These are phyloP conservation scores for Physella acuta DNA, from an alignment of 1,140 invertebrate genomes.

Conservation along the genomic window DNA sequence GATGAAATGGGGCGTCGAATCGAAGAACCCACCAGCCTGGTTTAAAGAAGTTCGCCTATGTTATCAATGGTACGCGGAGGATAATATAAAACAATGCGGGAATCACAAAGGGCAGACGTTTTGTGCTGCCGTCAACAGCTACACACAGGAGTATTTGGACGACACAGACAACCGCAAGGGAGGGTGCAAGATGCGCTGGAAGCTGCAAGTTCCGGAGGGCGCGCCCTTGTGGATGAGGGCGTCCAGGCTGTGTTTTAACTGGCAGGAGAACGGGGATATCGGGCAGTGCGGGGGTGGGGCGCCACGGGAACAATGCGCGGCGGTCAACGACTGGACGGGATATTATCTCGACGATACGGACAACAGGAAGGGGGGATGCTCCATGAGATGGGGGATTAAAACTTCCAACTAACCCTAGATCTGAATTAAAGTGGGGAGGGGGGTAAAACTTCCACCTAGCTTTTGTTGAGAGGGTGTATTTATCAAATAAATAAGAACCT, in stretches of 20 bases:
- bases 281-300: conserved; percentile 25
- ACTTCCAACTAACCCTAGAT: no score
- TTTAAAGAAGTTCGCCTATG: conserved; percentile 23
- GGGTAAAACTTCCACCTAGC: no score
- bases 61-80: conserved; percentile 28
- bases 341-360: conserved; percentile 32
- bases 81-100: conserved; percentile 25
- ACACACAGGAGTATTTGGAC: conserved; percentile 23
- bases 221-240: conserved; percentile 26
- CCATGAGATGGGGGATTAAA: conserved; percentile 27
- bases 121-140: conserved; percentile 26
- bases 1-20: conserved; percentile 26
- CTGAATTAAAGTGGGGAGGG: no score
- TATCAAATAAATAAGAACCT: no score
- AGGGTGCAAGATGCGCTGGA: conserved; percentile 29
- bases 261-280: conserved; percentile 28
- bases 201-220: conserved; percentile 14
- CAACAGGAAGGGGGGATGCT: conserved; percentile 19
- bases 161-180: conserved; percentile 26
- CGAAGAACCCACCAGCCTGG: neutral
- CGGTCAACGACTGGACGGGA: conserved; percentile 23
- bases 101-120: conserved; percentile 10
- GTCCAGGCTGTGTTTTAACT: conserved; percentile 21
- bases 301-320: conserved; percentile 19
- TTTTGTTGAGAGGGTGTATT: no score